Evolutionary conservation across 1,140 invertebrate species (phyloP).

Genomic region (Drosophila tani): DNA sequence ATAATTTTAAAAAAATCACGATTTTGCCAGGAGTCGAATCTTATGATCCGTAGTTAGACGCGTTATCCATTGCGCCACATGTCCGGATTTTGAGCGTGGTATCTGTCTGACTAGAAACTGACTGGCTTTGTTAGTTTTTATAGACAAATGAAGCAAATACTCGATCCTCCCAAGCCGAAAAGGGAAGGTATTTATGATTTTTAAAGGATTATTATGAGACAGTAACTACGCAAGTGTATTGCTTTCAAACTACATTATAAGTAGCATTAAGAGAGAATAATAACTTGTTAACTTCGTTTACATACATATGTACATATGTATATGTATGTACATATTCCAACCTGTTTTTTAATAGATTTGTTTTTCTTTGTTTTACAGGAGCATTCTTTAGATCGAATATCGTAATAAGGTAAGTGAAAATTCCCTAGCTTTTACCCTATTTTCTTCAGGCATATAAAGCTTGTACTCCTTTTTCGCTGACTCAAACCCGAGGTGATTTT

Average conservation of each 20-base stretch:
- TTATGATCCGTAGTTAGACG: conserved; percentile 90
- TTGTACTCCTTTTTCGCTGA: neutral
- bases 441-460: neutral
- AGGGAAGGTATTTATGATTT: neutral
- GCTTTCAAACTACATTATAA: neutral
- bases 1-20: conserved; percentile 57
- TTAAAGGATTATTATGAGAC: too few relatives aligned
- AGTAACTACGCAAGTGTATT: conserved; percentile 5
- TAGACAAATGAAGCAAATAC: neutral
- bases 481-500: neutral
- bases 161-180: too few relatives aligned
- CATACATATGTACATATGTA: too few relatives aligned
- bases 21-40: conserved; percentile 90
- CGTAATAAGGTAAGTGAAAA: neutral
- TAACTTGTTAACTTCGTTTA: too few relatives aligned
- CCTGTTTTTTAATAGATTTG: too few relatives aligned
- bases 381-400: neutral
- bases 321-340: too few relatives aligned
- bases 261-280: neutral
- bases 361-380: too few relatives aligned
- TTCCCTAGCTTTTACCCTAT: too few relatives aligned
- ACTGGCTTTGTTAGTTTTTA: neutral
- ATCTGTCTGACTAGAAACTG: neutral
- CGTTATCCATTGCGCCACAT: conserved; percentile 90
- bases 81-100: conserved; percentile 73